These are phyloP conservation scores for Drosophila ambigua DNA, from an alignment of 1,140 invertebrate species.

Conservation along the genomic window DNA sequence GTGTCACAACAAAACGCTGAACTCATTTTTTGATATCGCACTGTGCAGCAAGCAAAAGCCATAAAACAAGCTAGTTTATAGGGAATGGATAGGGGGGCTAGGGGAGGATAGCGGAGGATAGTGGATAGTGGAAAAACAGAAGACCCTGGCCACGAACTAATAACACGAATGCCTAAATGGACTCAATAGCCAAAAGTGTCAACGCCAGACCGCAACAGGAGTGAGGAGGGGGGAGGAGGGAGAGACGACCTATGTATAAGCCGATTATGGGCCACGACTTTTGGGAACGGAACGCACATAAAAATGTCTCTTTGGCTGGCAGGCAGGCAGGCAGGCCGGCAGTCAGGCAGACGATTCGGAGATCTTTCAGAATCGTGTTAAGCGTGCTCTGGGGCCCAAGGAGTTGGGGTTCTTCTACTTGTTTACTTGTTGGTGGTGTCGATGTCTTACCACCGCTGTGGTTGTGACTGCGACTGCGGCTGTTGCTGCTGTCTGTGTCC, in stretches of 20 bases:
- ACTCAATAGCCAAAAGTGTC: conserved; percentile 50
- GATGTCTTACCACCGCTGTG: conserved; percentile 43
- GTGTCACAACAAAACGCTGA: conserved; percentile 78
- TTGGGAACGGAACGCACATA: conserved; percentile 49
- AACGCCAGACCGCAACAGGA: conserved; percentile 7
- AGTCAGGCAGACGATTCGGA: not conserved
- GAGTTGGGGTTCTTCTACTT: not conserved
- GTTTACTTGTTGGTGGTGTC: conserved; percentile 37
- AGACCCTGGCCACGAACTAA: conserved; percentile 69
- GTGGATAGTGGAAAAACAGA: conserved; percentile 47
- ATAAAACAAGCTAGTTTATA: conserved; percentile 66
- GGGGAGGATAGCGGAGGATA: not conserved
- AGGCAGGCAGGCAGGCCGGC: not conserved
- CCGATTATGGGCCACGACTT: conserved; percentile 68
- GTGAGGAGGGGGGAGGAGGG: not conserved
- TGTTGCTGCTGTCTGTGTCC: conserved; percentile 52
- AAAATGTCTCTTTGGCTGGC: conserved; percentile 31
- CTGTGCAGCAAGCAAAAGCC: conserved; percentile 34
- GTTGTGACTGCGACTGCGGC: not conserved
- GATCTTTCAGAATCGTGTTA: conserved; percentile 66
- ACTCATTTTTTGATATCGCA: conserved; percentile 73
- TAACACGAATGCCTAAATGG: conserved; percentile 62
- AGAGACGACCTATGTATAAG: conserved; percentile 50
- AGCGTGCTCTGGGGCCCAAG: conserved; percentile 38
- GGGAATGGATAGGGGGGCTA: not conserved